Evolutionary conservation across 2,797 vertebrate genomes (phyloP), one percentile per base, ranked within the genome.

Genomic region (Danio choprae): DNA sequence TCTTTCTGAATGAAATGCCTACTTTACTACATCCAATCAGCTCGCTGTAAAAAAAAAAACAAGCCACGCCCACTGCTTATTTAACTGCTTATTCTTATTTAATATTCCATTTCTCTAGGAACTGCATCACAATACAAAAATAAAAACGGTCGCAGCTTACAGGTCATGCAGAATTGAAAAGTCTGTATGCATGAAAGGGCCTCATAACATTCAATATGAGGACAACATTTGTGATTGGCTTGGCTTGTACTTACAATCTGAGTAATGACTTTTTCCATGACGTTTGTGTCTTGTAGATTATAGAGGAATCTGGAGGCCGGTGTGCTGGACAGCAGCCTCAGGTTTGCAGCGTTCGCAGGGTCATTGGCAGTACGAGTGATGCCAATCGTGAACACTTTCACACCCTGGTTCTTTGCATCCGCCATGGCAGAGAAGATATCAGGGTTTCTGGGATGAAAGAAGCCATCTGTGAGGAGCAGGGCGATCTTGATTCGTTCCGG

Each of bases 371-470:
- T 82, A 16, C 90, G 90, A 15, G 95, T 96, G 89, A 98, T 96
- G 85, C 96, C 96, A 86, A 98, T 82, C 8, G 88, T 91, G 88
- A 98, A 96, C 88, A 97, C 94, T 48, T 92, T 91, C 78, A 98
- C 92, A 6, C 94, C 96, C 87, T 97, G 95, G 88, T 96, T 94
- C 89, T 97, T 98, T 83, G 96, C 96, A 59, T 96, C 94, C 59
- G 95, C 94, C 36, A 92, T 91, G 65, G 96, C 96, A 16, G 96
- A 93, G 89, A 95, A 96, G 89, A 97, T 95, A 77, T 97, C 96
- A n/a, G 96, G 96, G 84, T 97, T 98, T 88, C 96, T 95, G 3
- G 96, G 96, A 81, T 97, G 96, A 60, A 95, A 94, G 22, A 93
- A 88, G 1, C 96, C 96, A 44, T 97, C 95, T 0, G 95, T 96